A percentile compares a stretch with the other conserved stretches of the same genome.
Conservation (phyloP, 2,888 invertebrate genomes). For the Tenthredo livida region DNA sequence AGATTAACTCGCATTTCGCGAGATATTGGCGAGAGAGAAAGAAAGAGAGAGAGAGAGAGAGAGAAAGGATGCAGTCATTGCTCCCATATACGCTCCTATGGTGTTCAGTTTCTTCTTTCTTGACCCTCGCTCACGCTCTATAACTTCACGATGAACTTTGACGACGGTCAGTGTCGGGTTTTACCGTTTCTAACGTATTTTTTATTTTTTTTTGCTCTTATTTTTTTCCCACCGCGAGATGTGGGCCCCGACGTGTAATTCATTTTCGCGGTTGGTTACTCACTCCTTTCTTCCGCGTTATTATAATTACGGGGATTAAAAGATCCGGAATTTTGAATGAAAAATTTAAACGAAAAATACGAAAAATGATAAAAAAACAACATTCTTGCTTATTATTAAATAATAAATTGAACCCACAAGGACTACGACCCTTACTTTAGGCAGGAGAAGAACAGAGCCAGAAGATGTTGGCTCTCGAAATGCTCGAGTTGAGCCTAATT, state of each 20-base stretch:
- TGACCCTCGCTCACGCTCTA: background rate
- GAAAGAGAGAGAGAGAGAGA: background rate
- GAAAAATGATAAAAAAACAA: background rate
- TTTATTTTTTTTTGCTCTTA: too few relatives aligned
- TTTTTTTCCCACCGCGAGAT: too few relatives aligned
- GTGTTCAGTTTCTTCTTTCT: background rate
- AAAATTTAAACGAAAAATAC: background rate
- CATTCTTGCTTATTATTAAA: background rate
- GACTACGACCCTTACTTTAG: background rate
- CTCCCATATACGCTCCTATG: background rate
- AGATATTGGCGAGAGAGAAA: background rate
- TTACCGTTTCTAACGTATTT: background rate
- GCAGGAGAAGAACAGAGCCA: background rate
- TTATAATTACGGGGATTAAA: too few relatives aligned
- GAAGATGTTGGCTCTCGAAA: slow-evolving; percentile 13
- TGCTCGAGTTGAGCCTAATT: slow-evolving; percentile 1
- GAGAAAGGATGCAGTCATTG: slow-evolving; percentile 7
- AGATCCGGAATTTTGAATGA: too few relatives aligned
- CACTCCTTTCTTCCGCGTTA: too few relatives aligned
- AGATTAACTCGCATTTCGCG: background rate
- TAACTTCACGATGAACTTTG: background rate
- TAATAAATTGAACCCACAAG: background rate
- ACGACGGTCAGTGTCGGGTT: background rate
- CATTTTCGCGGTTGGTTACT: background rate
- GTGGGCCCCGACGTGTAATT: background rate